Evolutionary conservation across 2,888 invertebrate species (phyloP).

Genomic region (Euplexia lucipara): DNA sequence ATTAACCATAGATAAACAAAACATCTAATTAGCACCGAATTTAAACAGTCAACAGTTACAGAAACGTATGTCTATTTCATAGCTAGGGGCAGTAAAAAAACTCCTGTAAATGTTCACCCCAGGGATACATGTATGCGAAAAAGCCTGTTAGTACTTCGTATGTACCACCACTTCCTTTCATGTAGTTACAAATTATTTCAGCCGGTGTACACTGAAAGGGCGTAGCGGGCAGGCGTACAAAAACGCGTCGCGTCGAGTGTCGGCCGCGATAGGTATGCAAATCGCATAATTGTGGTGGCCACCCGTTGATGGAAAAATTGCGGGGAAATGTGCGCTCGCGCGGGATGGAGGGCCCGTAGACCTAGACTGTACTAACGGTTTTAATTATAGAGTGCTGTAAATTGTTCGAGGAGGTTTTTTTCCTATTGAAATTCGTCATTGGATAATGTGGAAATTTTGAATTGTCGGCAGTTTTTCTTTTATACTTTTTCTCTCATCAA

Average conservation of each 20-base stretch:
- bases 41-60: too few relatives aligned
- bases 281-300: slow-evolving; percentile 79
- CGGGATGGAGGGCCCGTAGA: slow-evolving; percentile 52
- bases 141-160: slow-evolving; percentile 11
- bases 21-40: slow-evolving; percentile 28
- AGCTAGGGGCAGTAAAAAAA: not conserved
- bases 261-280: slow-evolving; percentile 78
- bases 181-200: slow-evolving; percentile 60
- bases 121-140: slow-evolving; percentile 5
- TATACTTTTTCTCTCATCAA: not conserved
- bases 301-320: slow-evolving; percentile 64
- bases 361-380: slow-evolving; percentile 34
- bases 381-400: slow-evolving; percentile 41
- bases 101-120: not conserved
- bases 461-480: not conserved
- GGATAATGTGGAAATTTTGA: not conserved
- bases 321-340: slow-evolving; percentile 60
- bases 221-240: slow-evolving; percentile 58
- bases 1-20: too few relatives aligned
- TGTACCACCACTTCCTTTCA: slow-evolving; percentile 40
- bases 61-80: not conserved
- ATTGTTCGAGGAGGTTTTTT: slow-evolving; percentile 19
- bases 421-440: not conserved
- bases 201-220: slow-evolving; percentile 61
- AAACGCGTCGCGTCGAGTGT: slow-evolving; percentile 60